Conservation (phyloP, 2,888 invertebrate genomes). For the Baronia brevicornis region DNA sequence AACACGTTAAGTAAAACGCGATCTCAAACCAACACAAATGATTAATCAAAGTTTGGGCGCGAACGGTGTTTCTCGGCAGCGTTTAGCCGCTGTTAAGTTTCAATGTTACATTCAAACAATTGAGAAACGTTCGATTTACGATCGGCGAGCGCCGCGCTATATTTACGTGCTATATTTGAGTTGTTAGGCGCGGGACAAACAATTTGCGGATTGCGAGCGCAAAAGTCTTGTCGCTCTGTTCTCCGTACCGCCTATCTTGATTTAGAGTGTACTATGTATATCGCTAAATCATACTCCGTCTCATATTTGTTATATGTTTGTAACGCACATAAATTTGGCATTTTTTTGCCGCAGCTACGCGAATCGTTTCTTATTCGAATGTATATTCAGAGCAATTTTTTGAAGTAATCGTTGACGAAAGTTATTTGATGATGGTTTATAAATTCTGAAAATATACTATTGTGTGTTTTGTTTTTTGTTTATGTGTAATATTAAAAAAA, state of each 20-base stretch:
- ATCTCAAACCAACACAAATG: slow-evolving; percentile 34
- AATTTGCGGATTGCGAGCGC: slow-evolving; percentile 68
- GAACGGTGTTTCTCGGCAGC: slow-evolving; percentile 38
- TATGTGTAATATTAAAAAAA: not conserved
- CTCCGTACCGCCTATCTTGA: slow-evolving; percentile 56
- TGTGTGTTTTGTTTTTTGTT: slow-evolving; percentile 9
- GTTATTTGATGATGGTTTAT: too few relatives aligned
- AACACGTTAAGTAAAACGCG: slow-evolving; percentile 31
- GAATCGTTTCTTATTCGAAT: too few relatives aligned
- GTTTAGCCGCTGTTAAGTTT: slow-evolving; percentile 49
- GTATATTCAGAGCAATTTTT: too few relatives aligned
- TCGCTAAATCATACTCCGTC: slow-evolving; percentile 66
- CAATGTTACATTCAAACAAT: slow-evolving; percentile 64
- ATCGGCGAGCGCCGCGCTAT: slow-evolving; percentile 69
- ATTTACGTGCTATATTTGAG: slow-evolving; percentile 71
- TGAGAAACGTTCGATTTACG: slow-evolving; percentile 60
- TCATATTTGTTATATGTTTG: too few relatives aligned
- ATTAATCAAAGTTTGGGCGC: slow-evolving; percentile 57
- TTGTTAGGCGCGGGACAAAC: slow-evolving; percentile 68
- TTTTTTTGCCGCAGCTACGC: too few relatives aligned
- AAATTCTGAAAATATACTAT: too few relatives aligned
- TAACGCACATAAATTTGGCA: too few relatives aligned
- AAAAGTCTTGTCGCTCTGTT: slow-evolving; percentile 51
- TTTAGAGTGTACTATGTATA: slow-evolving; percentile 57
- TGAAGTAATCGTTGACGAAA: too few relatives aligned